Base-by-base conservation (phyloP, 2,797 vertebrate species). In the Phyllotis vaccarum region DNA sequence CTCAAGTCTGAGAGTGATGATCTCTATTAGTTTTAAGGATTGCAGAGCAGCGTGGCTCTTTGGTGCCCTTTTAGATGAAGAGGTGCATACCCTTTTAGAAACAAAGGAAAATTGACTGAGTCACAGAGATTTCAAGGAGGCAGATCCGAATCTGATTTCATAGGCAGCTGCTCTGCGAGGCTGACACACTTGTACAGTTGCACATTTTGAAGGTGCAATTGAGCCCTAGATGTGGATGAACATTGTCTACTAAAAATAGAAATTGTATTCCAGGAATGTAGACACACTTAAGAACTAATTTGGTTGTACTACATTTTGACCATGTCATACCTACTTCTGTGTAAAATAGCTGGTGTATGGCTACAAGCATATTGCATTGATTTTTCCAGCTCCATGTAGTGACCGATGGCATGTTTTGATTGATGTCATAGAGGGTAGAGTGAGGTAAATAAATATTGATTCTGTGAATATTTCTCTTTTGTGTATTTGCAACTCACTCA, bases 31-130 rank as follows among this genome's bases (percentile, higher is more conserved):
- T 66, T 98, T 98, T 99, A 98, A 99, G 99, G 98, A 99, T 99
- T 97, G 99, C 99, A 21, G 99, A 99, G 95, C 99, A 99, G 98
- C 99, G 99, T 98, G 99, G 99, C 96, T 99, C 99, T 78, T 99
- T 99, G 96, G 99, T 99, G 98, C 99, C 99, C 98, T 99, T 99
- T 98, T 99, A 99, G 98, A 99, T 99, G 98, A 99, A 99, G 98
- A 99, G 99, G 98, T 99, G 99, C 97, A 99, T 99, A 94, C 99
- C 99, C 96, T 99, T 99, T 98, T 99, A 98, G 98, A 99, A 99
- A 98, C 99, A 99, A 97, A 99, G 99, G 58, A 37, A 74, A n/a
- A 5, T 11, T 52, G 37, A 24, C 27, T 58, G 49, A 90, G 49
- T n/a, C 40, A 17, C 5, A 40, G 31, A 16, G 27, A 9, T 60